These are phyloP conservation scores for Silurus asotus DNA, from an alignment of 2,113 vertebrate genomes.

Conservation along the genomic window DNA sequence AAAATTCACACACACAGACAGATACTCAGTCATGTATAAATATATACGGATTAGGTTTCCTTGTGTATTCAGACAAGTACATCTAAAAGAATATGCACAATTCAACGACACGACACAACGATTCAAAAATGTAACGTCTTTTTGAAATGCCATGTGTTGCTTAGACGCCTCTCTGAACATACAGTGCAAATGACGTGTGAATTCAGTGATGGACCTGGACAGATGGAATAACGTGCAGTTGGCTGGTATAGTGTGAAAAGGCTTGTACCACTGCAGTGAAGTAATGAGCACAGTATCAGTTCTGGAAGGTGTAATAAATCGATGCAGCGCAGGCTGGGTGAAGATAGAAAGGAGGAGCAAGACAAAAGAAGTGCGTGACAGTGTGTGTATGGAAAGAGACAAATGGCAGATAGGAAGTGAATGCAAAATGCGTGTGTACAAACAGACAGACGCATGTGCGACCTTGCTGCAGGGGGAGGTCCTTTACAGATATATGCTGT, in stretches of 20 bases:
- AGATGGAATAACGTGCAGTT: neutral
- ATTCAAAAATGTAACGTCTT: neutral
- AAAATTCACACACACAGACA: neutral
- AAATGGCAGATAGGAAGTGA: constrained; percentile 24
- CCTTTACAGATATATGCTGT: constrained; percentile 57
- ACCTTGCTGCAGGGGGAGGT: constrained; percentile 67
- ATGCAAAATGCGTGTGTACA: constrained; percentile 32
- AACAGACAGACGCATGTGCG: constrained; percentile 18
- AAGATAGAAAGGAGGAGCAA: constrained; percentile 1
- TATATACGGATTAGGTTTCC: neutral
- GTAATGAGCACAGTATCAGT: constrained; percentile 17
- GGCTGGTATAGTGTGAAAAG: neutral
- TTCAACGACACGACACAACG: neutral
- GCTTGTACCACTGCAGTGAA: constrained; percentile 23
- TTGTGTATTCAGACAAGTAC: neutral
- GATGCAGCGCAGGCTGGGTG: constrained; percentile 20
- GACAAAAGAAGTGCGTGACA: neutral
- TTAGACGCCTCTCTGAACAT: neutral
- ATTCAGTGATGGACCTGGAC: neutral
- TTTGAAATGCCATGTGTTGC: neutral
- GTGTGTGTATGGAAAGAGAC: neutral
- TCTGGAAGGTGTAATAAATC: constrained; percentile 37
- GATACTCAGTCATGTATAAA: neutral
- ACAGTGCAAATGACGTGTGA: neutral
- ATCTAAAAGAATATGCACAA: neutral